These are phyloP conservation scores for Microtus obscurus DNA, from an alignment of 2,797 vertebrate species.

Conservation along the genomic window DNA sequence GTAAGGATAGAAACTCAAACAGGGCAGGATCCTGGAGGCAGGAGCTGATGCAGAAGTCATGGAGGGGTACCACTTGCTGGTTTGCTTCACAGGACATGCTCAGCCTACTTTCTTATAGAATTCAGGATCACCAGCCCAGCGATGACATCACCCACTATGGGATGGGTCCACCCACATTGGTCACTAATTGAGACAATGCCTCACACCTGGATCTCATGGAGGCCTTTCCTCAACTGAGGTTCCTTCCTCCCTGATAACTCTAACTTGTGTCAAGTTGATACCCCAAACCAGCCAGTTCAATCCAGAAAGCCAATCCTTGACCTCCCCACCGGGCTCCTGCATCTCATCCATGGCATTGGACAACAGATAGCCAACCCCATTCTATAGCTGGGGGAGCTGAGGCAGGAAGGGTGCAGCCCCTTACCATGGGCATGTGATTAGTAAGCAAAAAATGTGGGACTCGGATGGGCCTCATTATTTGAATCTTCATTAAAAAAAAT, in stretches of 20 bases:
- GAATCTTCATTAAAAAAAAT: slow-evolving; percentile 75
- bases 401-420: not conserved
- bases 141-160: not conserved
- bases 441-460: slow-evolving; percentile 70
- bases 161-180: not conserved
- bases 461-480: slow-evolving; percentile 58
- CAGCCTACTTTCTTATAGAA: not conserved
- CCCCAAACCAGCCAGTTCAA: not conserved
- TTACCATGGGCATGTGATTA: slow-evolving; percentile 47
- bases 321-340: not conserved
- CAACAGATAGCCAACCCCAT: not conserved
- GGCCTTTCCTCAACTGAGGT: not conserved
- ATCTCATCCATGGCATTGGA: not conserved
- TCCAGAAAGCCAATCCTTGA: not conserved
- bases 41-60: not conserved
- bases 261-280: not conserved
- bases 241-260: not conserved
- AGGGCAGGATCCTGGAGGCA: not conserved
- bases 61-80: not conserved
- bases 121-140: not conserved
- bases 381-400: not conserved
- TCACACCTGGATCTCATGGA: not conserved
- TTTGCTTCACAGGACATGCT: not conserved
- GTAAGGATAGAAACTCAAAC: not conserved
- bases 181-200: not conserved